Conservation (phyloP, 2,888 invertebrate species). For the Drosophila paranaensis region DNA sequence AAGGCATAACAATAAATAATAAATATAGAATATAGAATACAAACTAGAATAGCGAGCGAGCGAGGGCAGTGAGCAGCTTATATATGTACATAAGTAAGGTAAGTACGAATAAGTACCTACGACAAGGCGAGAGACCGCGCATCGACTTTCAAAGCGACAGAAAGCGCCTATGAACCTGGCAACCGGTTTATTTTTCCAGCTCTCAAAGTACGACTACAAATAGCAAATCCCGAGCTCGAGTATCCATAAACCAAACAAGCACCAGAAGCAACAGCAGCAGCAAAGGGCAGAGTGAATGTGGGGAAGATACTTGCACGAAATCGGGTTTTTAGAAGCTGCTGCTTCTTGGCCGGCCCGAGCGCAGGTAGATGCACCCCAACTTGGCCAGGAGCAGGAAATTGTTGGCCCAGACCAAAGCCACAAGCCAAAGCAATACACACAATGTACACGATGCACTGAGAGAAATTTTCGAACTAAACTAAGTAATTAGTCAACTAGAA, state of each 20-base stretch:
- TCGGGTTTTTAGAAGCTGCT: slow-evolving; percentile 59
- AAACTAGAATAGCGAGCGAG: slow-evolving; percentile 33
- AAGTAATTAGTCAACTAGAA: background rate
- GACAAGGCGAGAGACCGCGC: slow-evolving; percentile 46
- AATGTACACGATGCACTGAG: slow-evolving; percentile 28
- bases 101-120: slow-evolving; percentile 58
- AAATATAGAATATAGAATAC: slow-evolving; percentile 11
- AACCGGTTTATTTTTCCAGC: slow-evolving; percentile 59
- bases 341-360: slow-evolving; percentile 19
- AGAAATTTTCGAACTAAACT: background rate
- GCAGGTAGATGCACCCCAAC: slow-evolving; percentile 63
- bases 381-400: slow-evolving; percentile 55
- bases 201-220: slow-evolving; percentile 60
- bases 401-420: slow-evolving; percentile 45
- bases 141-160: slow-evolving; percentile 53
- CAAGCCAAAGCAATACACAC: slow-evolving; percentile 31
- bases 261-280: slow-evolving; percentile 39
- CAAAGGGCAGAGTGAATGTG: slow-evolving; percentile 55
- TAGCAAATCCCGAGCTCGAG: slow-evolving; percentile 66
- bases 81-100: slow-evolving; percentile 37
- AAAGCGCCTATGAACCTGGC: slow-evolving; percentile 77
- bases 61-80: slow-evolving; percentile 23
- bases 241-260: slow-evolving; percentile 73
- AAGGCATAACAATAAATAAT: background rate
- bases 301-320: slow-evolving; percentile 44